These are phyloP conservation scores for Rhyacophila evoluta DNA, from an alignment of 2,888 invertebrate genomes.

Conservation along the genomic window DNA sequence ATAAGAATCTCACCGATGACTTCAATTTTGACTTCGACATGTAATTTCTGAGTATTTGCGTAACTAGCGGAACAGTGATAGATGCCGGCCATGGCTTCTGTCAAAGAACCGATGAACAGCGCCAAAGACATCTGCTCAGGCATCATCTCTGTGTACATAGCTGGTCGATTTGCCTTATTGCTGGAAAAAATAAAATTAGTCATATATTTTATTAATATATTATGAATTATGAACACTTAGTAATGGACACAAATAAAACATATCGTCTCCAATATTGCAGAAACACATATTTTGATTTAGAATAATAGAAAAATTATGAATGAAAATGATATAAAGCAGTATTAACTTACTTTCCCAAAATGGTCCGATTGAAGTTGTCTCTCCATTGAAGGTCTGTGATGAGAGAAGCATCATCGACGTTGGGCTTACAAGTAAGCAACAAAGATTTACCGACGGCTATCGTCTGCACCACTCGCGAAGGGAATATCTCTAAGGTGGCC, in stretches of 20 bases:
- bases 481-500: slow-evolving; percentile 74
- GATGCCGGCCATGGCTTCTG: slow-evolving; percentile 81
- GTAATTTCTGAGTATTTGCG: slow-evolving; percentile 76
- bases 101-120: slow-evolving; percentile 80
- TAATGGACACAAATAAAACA: background rate
- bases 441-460: slow-evolving; percentile 82
- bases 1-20: slow-evolving; percentile 79
- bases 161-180: slow-evolving; percentile 60
- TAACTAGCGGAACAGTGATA: slow-evolving; percentile 88
- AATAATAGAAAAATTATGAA: background rate
- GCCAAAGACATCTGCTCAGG: slow-evolving; percentile 70
- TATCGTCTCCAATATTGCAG: background rate
- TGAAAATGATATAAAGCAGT: background rate
- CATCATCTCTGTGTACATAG: slow-evolving; percentile 77
- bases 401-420: slow-evolving; percentile 75
- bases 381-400: slow-evolving; percentile 84
- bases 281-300: background rate
- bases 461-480: slow-evolving; percentile 75
- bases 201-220: background rate
- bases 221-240: background rate
- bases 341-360: slow-evolving; percentile 75
- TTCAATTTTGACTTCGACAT: slow-evolving; percentile 76
- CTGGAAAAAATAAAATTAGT: background rate
- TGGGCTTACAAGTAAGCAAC: slow-evolving; percentile 82
- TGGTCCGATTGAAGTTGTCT: slow-evolving; percentile 77